Conservation (phyloP, 2,888 invertebrate species). For the Aphrophora alni region DNA sequence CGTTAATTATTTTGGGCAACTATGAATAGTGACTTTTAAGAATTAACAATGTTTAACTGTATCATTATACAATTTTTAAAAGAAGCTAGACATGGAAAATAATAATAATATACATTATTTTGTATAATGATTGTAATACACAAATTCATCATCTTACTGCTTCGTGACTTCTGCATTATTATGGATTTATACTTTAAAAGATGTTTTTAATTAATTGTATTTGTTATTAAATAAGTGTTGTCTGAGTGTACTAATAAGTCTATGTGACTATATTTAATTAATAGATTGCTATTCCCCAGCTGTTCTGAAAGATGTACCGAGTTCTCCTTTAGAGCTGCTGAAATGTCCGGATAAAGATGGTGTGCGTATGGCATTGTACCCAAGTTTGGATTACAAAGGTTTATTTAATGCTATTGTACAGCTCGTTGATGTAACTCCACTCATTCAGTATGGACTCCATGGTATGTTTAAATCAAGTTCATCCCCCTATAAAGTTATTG, state of each 20-base stretch:
- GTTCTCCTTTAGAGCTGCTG: constrained; percentile 90
- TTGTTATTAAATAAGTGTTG: not conserved
- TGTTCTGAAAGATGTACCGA: constrained; percentile 95
- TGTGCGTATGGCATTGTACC: constrained; percentile 88
- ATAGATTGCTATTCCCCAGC: constrained; percentile 63
- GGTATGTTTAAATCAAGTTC: constrained; percentile 61
- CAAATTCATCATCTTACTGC: too few species aligned
- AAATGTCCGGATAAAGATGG: constrained; percentile 86
- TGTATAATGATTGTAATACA: too few species aligned
- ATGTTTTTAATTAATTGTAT: constrained; percentile 22
- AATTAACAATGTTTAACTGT: too few species aligned
- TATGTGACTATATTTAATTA: constrained; percentile 17
- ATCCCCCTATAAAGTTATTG: too few species aligned
- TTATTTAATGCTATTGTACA: constrained; percentile 90
- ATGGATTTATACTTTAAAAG: constrained; percentile 15
- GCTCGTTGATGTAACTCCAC: constrained; percentile 91
- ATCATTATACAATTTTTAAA: too few species aligned
- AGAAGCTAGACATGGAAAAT: too few species aligned
- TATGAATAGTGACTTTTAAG: too few species aligned
- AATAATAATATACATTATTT: too few species aligned
- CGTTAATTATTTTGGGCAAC: too few species aligned
- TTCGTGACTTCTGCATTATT: too few species aligned
- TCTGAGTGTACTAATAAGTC: not conserved
- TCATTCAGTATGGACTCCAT: constrained; percentile 86
- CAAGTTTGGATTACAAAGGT: constrained; percentile 96